Percentiles rank a stretch among this genome's conserved stretches.
phyloP scores from a whole-genome alignment of 2,113 vertebrate species.

The Gopherus evgoodei region DNA sequence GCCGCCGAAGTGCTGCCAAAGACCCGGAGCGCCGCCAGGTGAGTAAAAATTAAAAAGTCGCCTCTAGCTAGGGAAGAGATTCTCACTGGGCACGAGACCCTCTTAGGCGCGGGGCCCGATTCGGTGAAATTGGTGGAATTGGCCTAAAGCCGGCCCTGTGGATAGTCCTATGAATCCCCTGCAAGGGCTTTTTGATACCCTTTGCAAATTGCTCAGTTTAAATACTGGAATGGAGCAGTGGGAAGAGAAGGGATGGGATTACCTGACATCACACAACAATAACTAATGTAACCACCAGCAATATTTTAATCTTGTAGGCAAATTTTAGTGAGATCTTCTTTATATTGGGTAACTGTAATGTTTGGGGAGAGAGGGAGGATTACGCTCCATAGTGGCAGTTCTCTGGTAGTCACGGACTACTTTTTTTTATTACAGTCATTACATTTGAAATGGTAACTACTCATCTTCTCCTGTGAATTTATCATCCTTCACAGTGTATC shows the following conservation, averaged over 20 bases:
- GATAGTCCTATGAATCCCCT: neutral
- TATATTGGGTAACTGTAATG: neutral
- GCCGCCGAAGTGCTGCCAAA: no score
- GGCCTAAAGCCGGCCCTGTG: neutral
- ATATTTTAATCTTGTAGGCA: neutral
- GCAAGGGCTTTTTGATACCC: neutral
- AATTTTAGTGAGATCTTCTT: neutral
- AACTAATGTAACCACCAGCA: neutral
- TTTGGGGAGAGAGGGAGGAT: neutral
- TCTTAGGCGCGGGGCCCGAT: no score
- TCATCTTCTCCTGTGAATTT: neutral
- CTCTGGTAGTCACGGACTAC: neutral
- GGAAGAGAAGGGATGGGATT: neutral
- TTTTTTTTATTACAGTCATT: neutral
- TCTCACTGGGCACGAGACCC: no score
- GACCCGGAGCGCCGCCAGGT: no score
- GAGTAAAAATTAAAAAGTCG: no score
- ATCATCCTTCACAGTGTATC: neutral
- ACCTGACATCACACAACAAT: neutral
- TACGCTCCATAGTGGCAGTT: neutral
- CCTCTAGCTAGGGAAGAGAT: no score
- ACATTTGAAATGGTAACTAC: neutral
- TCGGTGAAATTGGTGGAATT: no score
- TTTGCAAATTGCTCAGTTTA: neutral
- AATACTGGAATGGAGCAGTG: neutral